Evolutionary conservation across 2,113 vertebrate species (phyloP).

Genomic region (Phasianus colchicus): DNA sequence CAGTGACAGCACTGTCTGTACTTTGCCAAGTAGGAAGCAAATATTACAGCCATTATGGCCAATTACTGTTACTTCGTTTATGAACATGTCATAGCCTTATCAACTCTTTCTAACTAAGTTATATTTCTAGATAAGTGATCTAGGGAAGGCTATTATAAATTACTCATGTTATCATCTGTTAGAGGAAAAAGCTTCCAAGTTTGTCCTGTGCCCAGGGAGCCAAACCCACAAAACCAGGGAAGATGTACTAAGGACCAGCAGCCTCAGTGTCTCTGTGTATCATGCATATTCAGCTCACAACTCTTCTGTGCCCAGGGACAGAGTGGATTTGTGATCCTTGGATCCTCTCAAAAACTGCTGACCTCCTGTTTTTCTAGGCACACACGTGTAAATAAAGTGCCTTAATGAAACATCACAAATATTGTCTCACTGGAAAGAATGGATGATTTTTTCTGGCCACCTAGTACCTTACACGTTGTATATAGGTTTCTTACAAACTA

Average conservation of each 20-base stretch:
- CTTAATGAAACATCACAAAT: not conserved
- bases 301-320: not conserved
- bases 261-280: not conserved
- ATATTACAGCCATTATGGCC: not conserved
- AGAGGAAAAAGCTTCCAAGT: not conserved
- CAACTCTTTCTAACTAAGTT: not conserved
- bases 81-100: not conserved
- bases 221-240: accelerated
- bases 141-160: not conserved
- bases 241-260: not conserved
- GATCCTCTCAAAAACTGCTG: not conserved
- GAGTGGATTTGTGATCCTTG: not conserved
- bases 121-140: not conserved
- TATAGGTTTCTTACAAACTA: not conserved
- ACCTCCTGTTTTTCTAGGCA: not conserved
- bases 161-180: not conserved
- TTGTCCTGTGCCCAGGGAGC: not conserved
- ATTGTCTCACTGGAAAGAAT: not conserved
- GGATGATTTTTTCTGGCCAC: not conserved
- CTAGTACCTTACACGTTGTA: not conserved
- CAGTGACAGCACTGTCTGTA: not conserved
- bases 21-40: slow-evolving; percentile 7
- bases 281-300: not conserved
- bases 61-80: not conserved
- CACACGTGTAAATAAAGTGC: not conserved